phyloP scores from a whole-genome alignment of 1,140 invertebrate genomes.

The Lethrus apterus region DNA sequence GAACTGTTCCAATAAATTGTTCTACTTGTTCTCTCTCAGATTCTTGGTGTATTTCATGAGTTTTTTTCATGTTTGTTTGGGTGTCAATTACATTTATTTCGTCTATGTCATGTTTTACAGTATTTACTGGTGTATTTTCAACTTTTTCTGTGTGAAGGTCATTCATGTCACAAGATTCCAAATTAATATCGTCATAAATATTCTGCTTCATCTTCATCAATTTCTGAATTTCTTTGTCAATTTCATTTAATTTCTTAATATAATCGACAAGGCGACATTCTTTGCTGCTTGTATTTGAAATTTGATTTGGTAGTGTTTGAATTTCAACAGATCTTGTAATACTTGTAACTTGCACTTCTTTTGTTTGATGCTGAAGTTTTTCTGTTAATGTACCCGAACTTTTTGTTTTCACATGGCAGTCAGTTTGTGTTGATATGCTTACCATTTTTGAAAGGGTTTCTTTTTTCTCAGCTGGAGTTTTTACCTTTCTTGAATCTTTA shows the following conservation, averaged over 20 bases:
- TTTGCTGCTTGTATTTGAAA: slow-evolving; percentile 1
- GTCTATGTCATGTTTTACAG: too few relatives aligned
- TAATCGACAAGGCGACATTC: slow-evolving; percentile 2
- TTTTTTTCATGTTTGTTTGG: too few relatives aligned
- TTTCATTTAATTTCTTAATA: slow-evolving; percentile 7
- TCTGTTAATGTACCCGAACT: neutral
- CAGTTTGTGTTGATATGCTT: neutral
- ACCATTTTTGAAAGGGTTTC: slow-evolving; percentile 5
- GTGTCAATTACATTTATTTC: too few relatives aligned
- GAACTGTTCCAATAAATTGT: too few relatives aligned
- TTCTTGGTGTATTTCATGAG: too few relatives aligned
- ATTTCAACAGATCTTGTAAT: neutral
- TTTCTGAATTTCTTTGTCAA: slow-evolving; percentile 21
- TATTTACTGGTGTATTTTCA: too few relatives aligned
- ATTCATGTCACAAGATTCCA: too few relatives aligned
- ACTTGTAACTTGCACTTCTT: neutral
- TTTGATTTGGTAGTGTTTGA: neutral
- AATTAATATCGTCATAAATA: slow-evolving; percentile 1
- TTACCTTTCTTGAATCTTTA: slow-evolving; percentile 8
- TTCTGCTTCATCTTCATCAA: slow-evolving; percentile 14
- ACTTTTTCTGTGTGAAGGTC: too few relatives aligned
- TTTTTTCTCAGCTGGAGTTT: slow-evolving; percentile 8
- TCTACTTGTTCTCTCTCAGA: too few relatives aligned
- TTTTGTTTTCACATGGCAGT: neutral
- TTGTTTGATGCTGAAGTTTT: neutral